phyloP scores from a whole-genome alignment of 1,140 invertebrate genomes.

The Hesperophylax magnus region DNA sequence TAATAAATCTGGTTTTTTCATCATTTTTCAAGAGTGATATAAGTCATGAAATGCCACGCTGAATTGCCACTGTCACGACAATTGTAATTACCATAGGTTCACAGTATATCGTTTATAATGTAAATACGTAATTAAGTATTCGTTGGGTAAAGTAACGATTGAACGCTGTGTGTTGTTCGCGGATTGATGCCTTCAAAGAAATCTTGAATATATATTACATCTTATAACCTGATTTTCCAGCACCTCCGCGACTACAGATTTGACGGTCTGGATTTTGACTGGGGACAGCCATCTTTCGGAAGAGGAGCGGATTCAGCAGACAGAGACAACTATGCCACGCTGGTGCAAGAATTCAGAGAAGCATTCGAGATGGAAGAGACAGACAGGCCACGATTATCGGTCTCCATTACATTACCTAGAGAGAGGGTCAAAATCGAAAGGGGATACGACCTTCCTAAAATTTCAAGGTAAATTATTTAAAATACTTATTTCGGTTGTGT shows the following conservation, averaged over 20 bases:
- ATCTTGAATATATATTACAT: background rate
- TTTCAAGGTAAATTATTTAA: conserved; percentile 1
- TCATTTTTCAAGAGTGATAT: too few species aligned
- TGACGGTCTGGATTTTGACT: conserved; percentile 96
- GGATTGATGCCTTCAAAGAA: too few species aligned
- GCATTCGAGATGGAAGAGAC: background rate
- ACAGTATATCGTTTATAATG: too few species aligned
- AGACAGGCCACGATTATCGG: background rate
- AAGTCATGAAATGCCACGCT: too few species aligned
- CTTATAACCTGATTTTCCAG: conserved; percentile 48
- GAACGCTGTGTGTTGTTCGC: too few species aligned
- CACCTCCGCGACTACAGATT: conserved; percentile 93
- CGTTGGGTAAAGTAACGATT: too few species aligned
- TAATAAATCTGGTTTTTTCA: too few species aligned
- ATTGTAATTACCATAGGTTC: too few species aligned
- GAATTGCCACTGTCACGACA: too few species aligned
- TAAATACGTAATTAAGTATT: too few species aligned
- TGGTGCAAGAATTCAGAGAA: conserved; percentile 5
- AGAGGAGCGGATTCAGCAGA: background rate
- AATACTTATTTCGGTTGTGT: too few species aligned
- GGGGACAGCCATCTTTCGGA: conserved; percentile 93
- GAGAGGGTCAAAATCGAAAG: background rate
- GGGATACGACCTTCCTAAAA: background rate
- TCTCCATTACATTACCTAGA: conserved; percentile 68
- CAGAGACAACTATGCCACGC: background rate